These are phyloP conservation scores for Synanthedon myopaeformis DNA, from an alignment of 2,888 invertebrate genomes.

Conservation along the genomic window DNA sequence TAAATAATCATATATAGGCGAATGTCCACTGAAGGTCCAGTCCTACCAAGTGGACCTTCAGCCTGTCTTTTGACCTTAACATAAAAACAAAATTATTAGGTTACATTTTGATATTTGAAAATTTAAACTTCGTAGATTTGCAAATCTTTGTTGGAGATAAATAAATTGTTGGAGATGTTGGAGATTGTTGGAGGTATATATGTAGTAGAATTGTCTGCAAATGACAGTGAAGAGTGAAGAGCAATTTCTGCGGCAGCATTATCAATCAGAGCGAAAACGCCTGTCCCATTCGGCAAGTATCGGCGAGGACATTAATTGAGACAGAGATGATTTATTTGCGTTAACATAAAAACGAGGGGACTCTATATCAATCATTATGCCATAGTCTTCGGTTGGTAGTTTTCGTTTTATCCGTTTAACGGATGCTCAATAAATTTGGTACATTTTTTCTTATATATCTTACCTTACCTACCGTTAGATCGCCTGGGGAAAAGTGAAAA, in stretches of 20 bases:
- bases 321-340: conserved; percentile 31
- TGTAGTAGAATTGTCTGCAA: background rate
- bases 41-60: too few relatives aligned
- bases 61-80: too few relatives aligned
- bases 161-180: background rate
- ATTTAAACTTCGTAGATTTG: too few relatives aligned
- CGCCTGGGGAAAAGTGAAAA: too few relatives aligned
- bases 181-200: background rate
- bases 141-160: background rate
- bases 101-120: too few relatives aligned
- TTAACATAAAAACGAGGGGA: conserved; percentile 21
- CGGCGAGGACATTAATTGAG: conserved; percentile 30
- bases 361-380: conserved; percentile 24
- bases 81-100: too few relatives aligned
- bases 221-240: conserved; percentile 5
- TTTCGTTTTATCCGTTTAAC: conserved; percentile 16
- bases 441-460: too few relatives aligned
- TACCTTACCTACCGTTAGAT: too few relatives aligned
- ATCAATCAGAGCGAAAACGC: conserved; percentile 26
- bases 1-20: too few relatives aligned
- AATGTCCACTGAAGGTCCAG: too few relatives aligned
- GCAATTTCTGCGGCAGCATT: conserved; percentile 10
- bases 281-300: conserved; percentile 18
- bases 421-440: background rate
- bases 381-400: conserved; percentile 5